phyloP scores from a whole-genome alignment of 1,140 invertebrate genomes.

The Acromyrmex heyeri region DNA sequence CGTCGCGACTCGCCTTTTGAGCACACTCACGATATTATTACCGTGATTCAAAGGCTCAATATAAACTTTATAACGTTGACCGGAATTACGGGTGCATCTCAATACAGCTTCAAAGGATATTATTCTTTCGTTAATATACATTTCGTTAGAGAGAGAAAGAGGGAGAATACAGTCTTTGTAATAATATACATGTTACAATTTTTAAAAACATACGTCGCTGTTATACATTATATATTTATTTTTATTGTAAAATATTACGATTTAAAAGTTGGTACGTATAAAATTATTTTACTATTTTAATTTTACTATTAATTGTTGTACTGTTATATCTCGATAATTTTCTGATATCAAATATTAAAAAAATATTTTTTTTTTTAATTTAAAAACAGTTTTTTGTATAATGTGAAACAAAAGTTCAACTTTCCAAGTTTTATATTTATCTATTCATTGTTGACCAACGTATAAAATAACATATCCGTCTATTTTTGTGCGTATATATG shows the following conservation, averaged over 20 bases:
- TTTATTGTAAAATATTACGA: not conserved
- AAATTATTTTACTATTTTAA: not conserved
- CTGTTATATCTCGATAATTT: not conserved
- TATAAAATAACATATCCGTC: too few relatives aligned
- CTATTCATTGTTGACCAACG: not conserved
- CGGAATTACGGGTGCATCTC: constrained; percentile 33
- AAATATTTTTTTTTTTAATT: not conserved
- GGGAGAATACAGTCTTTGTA: not conserved
- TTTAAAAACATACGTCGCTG: not conserved
- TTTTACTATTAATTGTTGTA: not conserved
- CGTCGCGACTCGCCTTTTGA: constrained; percentile 62
- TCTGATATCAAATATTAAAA: not conserved
- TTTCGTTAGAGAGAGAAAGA: not conserved
- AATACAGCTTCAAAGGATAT: constrained; percentile 45
- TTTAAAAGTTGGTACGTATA: not conserved
- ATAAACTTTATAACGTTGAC: constrained; percentile 47
- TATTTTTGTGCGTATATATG: too few relatives aligned
- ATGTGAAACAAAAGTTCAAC: not conserved
- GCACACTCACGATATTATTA: constrained; percentile 52
- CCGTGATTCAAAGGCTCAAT: constrained; percentile 62
- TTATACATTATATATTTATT: constrained; percentile 14
- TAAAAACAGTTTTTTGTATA: not conserved
- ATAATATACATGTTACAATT: constrained; percentile 1
- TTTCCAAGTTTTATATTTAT: not conserved
- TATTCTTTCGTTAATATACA: constrained; percentile 36